Evolutionary conservation across 1,140 invertebrate species (phyloP).

Genomic region (Acromyrmex heyeri): DNA sequence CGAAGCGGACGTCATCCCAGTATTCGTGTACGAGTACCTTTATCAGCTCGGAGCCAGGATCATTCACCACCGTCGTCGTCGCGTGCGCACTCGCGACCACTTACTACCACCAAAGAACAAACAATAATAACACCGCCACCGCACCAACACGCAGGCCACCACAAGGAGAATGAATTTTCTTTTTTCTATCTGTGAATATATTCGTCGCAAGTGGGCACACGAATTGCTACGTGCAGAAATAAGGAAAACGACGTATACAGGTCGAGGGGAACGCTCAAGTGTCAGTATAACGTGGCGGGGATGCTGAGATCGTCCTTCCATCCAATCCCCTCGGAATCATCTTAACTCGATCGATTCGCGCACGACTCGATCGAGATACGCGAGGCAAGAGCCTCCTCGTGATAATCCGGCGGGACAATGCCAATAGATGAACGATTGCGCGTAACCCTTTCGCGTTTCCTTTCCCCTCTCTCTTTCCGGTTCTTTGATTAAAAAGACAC

Average conservation of each 20-base stretch:
- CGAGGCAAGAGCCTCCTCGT: constrained; percentile 39
- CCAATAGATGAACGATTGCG: neutral
- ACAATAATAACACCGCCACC: constrained; percentile 47
- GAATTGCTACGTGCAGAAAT: neutral
- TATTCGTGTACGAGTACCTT: constrained; percentile 75
- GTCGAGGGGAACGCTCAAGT: constrained; percentile 51
- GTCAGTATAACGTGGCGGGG: constrained; percentile 70
- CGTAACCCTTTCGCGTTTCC: neutral
- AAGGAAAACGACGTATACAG: neutral
- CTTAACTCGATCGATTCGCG: constrained; percentile 47
- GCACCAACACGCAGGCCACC: constrained; percentile 22
- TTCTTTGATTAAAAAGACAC: constrained; percentile 71
- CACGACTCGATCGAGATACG: constrained; percentile 9
- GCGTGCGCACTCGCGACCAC: constrained; percentile 73
- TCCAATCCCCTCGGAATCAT: constrained; percentile 66
- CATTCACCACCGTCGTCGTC: constrained; percentile 74
- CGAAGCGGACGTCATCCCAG: constrained; percentile 78
- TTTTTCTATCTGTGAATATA: neutral
- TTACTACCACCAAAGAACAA: constrained; percentile 62
- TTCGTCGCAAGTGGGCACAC: constrained; percentile 10
- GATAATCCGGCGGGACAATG: neutral
- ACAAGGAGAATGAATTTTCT: neutral
- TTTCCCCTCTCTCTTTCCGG: neutral
- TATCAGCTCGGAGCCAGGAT: constrained; percentile 74
- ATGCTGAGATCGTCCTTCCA: constrained; percentile 62